Conservation (phyloP, 1,140 invertebrate species). For the Manduca sexta region DNA sequence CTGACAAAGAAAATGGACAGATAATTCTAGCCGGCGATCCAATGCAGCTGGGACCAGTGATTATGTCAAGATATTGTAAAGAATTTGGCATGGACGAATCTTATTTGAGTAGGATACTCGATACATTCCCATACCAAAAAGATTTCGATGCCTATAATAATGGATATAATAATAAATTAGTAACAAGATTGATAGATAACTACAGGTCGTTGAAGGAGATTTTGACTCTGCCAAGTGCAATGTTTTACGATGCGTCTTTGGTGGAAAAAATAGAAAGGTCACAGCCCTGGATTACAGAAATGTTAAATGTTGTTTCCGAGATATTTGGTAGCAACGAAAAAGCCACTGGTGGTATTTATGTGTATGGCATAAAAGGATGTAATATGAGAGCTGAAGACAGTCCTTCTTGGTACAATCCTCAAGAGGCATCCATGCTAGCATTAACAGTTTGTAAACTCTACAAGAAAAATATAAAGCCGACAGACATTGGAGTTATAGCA, state of each 20-base stretch:
- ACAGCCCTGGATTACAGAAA: conserved; percentile 39
- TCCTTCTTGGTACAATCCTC: conserved; percentile 93
- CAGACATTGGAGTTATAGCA: conserved; percentile 93
- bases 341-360: conserved; percentile 81
- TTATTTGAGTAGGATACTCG: conserved; percentile 80
- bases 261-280: conserved; percentile 69
- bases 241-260: conserved; percentile 89
- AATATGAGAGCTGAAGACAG: conserved; percentile 83
- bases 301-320: conserved; percentile 53
- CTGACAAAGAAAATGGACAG: conserved; percentile 74
- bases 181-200: conserved; percentile 84
- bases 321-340: conserved; percentile 47
- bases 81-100: conserved; percentile 81
- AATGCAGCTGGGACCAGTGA: conserved; percentile 90
- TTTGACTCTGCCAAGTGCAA: conserved; percentile 80
- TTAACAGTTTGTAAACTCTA: conserved; percentile 77
- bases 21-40: conserved; percentile 93
- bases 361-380: conserved; percentile 86
- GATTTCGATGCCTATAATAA: conserved; percentile 67
- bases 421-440: conserved; percentile 84
- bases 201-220: conserved; percentile 88
- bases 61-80: conserved; percentile 78
- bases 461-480: conserved; percentile 75
- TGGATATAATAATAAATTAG: conserved; percentile 79
- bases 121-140: conserved; percentile 77